Percentiles rank a stretch among this genome's conserved stretches.
Evolutionary conservation across 2,113 vertebrate genomes (phyloP).

Genomic region (Tinamus guttatus): DNA sequence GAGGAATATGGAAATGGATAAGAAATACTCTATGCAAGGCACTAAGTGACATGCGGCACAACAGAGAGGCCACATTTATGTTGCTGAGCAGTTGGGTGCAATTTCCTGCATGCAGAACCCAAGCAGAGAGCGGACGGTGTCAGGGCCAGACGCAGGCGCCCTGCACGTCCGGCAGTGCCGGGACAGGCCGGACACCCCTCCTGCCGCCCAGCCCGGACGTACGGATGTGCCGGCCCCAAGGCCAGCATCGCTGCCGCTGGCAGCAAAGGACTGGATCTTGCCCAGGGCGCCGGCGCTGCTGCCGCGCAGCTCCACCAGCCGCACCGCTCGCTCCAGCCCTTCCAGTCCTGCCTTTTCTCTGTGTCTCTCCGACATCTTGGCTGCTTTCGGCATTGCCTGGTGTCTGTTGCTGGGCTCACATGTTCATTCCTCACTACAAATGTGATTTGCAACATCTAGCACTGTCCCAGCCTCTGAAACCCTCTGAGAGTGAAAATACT

Average conservation of each 20-base stretch:
- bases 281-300: too few species aligned
- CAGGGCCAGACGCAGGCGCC: background rate
- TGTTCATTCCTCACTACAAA: background rate
- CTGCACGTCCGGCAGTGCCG: background rate
- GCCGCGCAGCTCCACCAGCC: background rate
- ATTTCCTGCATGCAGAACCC: background rate
- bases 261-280: too few species aligned
- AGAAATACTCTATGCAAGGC: constrained; percentile 37
- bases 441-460: background rate
- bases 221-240: too few species aligned
- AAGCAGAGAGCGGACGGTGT: background rate
- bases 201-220: too few species aligned
- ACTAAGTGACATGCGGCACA: background rate
- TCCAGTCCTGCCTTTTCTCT: background rate
- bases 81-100: background rate
- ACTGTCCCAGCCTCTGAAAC: background rate
- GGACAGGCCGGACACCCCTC: too few species aligned
- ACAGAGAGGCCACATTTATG: background rate
- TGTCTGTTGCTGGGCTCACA: background rate
- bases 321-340: background rate
- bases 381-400: background rate
- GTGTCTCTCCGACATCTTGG: rapidly evolving
- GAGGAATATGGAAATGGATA: constrained; percentile 8
- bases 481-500: background rate
- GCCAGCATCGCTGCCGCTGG: too few species aligned